A percentile compares a stretch with the other conserved stretches of the same genome.
These are phyloP conservation scores for Amphiduros pacificus DNA, from an alignment of 2,888 invertebrate species.

Conservation along the genomic window DNA sequence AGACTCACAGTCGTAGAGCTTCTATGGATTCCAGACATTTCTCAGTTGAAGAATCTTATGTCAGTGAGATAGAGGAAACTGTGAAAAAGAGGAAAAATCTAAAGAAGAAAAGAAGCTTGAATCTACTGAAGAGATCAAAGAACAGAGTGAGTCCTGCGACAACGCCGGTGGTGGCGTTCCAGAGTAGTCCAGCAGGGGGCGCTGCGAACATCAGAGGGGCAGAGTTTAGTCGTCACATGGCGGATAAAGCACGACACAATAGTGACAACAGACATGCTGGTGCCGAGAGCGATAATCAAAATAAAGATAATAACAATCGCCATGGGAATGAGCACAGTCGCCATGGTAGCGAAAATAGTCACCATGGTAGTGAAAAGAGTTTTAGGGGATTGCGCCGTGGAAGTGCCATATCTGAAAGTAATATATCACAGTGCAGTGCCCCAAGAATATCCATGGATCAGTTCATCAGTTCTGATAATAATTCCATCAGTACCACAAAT, in stretches of 20 bases:
- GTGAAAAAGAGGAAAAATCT: neutral
- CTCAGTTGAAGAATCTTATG: no score
- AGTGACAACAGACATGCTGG: no score
- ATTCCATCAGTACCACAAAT: no score
- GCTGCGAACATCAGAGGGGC: no score
- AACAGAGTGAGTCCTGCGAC: no score
- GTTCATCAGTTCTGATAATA: neutral
- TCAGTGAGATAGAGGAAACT: neutral
- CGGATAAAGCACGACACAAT: no score
- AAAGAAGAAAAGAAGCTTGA: neutral
- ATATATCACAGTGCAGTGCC: neutral
- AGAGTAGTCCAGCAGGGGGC: no score
- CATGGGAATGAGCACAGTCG: no score
- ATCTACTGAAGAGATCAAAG: no score
- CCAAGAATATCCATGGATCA: neutral
- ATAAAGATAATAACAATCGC: neutral
- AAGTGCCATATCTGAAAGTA: neutral
- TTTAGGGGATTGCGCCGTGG: neutral
- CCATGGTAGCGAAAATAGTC: neutral
- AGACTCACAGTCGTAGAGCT: no score
- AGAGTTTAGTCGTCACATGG: no score
- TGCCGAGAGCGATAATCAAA: neutral
- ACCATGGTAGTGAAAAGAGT: neutral
- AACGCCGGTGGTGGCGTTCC: neutral
- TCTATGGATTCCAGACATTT: no score